These are phyloP conservation scores for Dinomys branickii DNA, from an alignment of 2,113 vertebrate genomes.

Conservation along the genomic window DNA sequence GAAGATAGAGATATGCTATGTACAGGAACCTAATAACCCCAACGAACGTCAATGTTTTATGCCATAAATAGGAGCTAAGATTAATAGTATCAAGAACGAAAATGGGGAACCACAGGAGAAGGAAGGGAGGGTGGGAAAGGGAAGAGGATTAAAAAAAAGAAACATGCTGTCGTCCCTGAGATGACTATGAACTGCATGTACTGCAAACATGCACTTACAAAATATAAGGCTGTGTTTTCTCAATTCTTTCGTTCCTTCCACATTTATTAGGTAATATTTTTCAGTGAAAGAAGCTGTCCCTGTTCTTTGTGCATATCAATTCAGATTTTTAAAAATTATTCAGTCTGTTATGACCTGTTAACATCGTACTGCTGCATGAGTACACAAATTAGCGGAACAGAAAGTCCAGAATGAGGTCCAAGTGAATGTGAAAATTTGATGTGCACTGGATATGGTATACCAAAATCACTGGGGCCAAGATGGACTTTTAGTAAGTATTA, in stretches of 20 bases:
- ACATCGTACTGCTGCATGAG: neutral
- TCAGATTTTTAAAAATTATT: slow-evolving; percentile 6
- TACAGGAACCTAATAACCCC: neutral
- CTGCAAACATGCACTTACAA: neutral
- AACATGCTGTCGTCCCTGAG: neutral
- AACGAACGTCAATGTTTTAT: neutral
- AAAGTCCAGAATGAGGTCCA: neutral
- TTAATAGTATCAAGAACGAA: neutral
- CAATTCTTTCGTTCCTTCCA: slow-evolving; percentile 46
- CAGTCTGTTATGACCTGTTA: slow-evolving; percentile 22
- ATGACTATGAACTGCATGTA: neutral
- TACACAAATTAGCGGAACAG: neutral
- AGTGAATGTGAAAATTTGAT: slow-evolving; percentile 11
- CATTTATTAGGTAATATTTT: slow-evolving; percentile 13
- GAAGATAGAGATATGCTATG: neutral
- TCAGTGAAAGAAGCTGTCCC: neutral
- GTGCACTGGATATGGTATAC: neutral
- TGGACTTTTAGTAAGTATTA: neutral
- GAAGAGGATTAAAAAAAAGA: neutral
- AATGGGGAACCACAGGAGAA: neutral
- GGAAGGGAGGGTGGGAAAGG: neutral
- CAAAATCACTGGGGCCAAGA: slow-evolving; percentile 1
- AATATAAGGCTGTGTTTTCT: slow-evolving; percentile 28
- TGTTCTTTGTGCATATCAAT: slow-evolving; percentile 23
- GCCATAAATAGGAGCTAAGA: neutral